Evolutionary conservation across 2,888 invertebrate species (phyloP).

Genomic region (Pharmacophagus antenor): DNA sequence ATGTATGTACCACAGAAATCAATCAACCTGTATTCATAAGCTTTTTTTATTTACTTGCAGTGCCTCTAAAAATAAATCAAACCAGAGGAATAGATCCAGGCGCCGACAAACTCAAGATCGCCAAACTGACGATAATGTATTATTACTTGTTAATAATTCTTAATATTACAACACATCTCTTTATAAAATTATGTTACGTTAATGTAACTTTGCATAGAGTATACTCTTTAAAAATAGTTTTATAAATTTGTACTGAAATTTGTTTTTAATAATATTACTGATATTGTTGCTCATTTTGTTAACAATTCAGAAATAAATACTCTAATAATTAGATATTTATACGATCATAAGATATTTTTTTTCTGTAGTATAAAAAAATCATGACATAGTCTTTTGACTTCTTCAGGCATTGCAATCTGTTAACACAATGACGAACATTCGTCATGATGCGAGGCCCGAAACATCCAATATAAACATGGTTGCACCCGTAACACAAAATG

Average conservation of each 20-base stretch:
- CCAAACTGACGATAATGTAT: slow-evolving; percentile 57
- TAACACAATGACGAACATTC: slow-evolving; percentile 52
- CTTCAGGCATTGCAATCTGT: slow-evolving; percentile 51
- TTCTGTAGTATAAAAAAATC: no score
- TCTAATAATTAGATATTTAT: background rate
- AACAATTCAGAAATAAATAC: no score
- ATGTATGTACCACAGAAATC: no score
- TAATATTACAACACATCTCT: background rate
- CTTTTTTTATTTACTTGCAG: no score
- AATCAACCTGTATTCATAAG: no score
- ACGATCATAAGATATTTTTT: background rate
- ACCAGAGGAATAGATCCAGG: slow-evolving; percentile 64
- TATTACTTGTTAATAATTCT: no score
- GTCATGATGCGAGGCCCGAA: slow-evolving; percentile 61
- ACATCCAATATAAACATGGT: slow-evolving; percentile 63
- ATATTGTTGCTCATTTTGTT: no score
- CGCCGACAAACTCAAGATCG: slow-evolving; percentile 64
- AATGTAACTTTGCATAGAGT: no score
- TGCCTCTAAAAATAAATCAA: slow-evolving; percentile 67
- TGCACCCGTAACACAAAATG: slow-evolving; percentile 59
- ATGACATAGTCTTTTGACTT: background rate
- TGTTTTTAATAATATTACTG: no score
- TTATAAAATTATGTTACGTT: no score
- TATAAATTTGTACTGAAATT: no score
- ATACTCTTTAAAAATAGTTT: no score